Evolutionary conservation across 2,888 invertebrate genomes (phyloP).

Genomic region (Mythimna lalbum): DNA sequence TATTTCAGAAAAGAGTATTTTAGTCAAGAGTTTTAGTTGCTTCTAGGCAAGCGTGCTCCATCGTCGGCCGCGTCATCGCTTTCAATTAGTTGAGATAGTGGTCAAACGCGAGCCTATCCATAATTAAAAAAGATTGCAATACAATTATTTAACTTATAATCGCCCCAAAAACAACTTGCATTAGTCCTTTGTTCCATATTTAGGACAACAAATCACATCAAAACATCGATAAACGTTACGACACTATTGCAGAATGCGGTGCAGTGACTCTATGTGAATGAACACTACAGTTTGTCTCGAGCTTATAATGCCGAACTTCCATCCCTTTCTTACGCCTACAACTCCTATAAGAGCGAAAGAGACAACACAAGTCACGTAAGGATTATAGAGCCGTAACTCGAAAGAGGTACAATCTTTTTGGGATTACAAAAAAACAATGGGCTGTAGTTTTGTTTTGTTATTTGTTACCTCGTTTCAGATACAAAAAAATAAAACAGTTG

Average conservation of each 20-base stretch:
- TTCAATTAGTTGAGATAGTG: too few species aligned
- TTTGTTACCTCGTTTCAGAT: conserved; percentile 43
- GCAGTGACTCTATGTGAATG: conserved; percentile 87
- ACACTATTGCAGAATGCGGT: conserved; percentile 86
- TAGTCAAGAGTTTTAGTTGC: too few species aligned
- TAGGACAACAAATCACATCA: conserved; percentile 13
- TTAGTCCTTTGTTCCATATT: neutral
- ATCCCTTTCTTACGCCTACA: conserved; percentile 60
- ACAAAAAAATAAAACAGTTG: conserved; percentile 32
- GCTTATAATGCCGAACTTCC: conserved; percentile 67
- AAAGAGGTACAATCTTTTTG: conserved; percentile 70
- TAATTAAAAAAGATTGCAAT: too few species aligned
- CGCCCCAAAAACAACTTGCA: neutral
- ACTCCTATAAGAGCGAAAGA: conserved; percentile 58
- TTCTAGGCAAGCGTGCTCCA: too few species aligned
- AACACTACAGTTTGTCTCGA: conserved; percentile 79
- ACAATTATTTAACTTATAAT: too few species aligned
- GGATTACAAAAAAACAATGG: conserved; percentile 72
- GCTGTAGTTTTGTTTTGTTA: conserved; percentile 63
- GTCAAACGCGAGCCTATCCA: too few species aligned
- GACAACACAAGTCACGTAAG: conserved; percentile 73
- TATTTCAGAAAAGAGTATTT: too few species aligned
- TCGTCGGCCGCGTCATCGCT: too few species aligned
- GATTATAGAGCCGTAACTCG: conserved; percentile 85
- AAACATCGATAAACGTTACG: conserved; percentile 65